phyloP scores from a whole-genome alignment of 2,888 invertebrate species.

The Oscheius sp. region DNA sequence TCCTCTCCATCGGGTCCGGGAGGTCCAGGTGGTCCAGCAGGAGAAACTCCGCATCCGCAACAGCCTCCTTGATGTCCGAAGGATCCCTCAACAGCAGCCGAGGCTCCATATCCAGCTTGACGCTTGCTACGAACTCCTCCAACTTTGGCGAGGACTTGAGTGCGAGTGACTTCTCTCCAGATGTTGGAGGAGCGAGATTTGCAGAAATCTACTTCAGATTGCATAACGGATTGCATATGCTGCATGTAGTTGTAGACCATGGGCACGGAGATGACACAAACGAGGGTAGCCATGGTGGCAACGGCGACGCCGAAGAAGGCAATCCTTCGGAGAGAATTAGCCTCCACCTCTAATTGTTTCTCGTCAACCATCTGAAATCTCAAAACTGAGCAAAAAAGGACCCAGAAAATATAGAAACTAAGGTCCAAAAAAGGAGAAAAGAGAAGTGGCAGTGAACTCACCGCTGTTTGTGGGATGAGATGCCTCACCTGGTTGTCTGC shows the following conservation, averaged over 20 bases:
- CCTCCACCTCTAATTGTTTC: conserved; percentile 59
- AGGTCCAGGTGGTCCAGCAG: conserved; percentile 33
- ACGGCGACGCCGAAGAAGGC: conserved; percentile 64
- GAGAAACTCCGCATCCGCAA: conserved; percentile 35
- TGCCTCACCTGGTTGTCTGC: conserved; percentile 46
- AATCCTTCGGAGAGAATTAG: conserved; percentile 55
- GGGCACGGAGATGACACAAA: conserved; percentile 62
- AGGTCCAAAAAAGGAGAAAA: not conserved
- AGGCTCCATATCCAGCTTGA: conserved; percentile 51
- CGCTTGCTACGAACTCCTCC: conserved; percentile 52
- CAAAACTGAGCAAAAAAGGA: not conserved
- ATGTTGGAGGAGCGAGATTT: conserved; percentile 61
- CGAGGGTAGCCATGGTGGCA: conserved; percentile 58
- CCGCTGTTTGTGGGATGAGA: conserved; percentile 45
- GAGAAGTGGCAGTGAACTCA: conserved; percentile 32
- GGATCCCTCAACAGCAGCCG: conserved; percentile 26
- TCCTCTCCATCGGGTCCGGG: conserved; percentile 39
- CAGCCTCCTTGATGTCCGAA: conserved; percentile 29
- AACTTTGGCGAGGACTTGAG: conserved; percentile 57
- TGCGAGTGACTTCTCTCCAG: conserved; percentile 63
- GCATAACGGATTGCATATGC: conserved; percentile 64
- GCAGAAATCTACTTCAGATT: conserved; percentile 63
- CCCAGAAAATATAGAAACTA: not conserved
- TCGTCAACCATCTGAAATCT: conserved; percentile 48
- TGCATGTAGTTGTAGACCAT: conserved; percentile 68